A percentile compares a stretch with the other conserved stretches of the same genome.
Conservation (phyloP, 2,797 vertebrate genomes). For the Pempheris klunzingeri region DNA sequence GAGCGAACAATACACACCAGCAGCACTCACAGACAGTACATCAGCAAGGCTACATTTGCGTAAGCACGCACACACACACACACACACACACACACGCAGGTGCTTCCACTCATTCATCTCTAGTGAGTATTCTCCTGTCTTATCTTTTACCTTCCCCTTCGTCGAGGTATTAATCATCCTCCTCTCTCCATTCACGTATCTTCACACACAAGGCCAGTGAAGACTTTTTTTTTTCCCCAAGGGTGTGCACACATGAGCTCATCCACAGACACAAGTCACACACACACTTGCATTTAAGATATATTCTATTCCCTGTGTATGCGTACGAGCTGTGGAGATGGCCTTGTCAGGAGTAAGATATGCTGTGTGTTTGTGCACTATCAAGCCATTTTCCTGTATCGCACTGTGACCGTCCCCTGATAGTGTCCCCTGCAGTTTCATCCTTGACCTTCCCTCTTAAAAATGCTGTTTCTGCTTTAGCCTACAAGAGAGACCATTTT, state of each 20-base stretch:
- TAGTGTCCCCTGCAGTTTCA: slow-evolving; percentile 44
- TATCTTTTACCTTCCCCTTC: slow-evolving; percentile 69
- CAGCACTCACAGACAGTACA: slow-evolving; percentile 24
- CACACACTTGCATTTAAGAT: slow-evolving; percentile 33
- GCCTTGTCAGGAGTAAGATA: slow-evolving; percentile 60
- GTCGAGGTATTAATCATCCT: slow-evolving; percentile 73
- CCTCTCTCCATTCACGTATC: slow-evolving; percentile 67
- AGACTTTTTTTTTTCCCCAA: slow-evolving; percentile 25
- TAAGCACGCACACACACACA: slow-evolving; percentile 22
- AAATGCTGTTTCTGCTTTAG: slow-evolving; percentile 17
- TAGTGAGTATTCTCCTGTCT: slow-evolving; percentile 56
- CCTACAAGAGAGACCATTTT: slow-evolving; percentile 12
- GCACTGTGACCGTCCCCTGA: slow-evolving; percentile 45
- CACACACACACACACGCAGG: slow-evolving; percentile 20
- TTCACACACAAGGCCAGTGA: slow-evolving; percentile 58
- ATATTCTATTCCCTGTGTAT: slow-evolving; percentile 25
- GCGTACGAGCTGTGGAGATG: slow-evolving; percentile 30
- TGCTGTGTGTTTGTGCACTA: slow-evolving; percentile 41
- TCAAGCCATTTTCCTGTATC: slow-evolving; percentile 44
- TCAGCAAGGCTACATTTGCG: slow-evolving; percentile 30
- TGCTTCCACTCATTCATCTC: slow-evolving; percentile 57
- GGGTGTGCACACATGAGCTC: slow-evolving; percentile 28
- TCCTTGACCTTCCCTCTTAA: slow-evolving; percentile 55
- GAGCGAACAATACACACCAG: slow-evolving; percentile 38
- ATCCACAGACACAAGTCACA: slow-evolving; percentile 31